Evolutionary conservation across 2,797 vertebrate species (phyloP).

Genomic region (Premnoplex brunnescens): DNA sequence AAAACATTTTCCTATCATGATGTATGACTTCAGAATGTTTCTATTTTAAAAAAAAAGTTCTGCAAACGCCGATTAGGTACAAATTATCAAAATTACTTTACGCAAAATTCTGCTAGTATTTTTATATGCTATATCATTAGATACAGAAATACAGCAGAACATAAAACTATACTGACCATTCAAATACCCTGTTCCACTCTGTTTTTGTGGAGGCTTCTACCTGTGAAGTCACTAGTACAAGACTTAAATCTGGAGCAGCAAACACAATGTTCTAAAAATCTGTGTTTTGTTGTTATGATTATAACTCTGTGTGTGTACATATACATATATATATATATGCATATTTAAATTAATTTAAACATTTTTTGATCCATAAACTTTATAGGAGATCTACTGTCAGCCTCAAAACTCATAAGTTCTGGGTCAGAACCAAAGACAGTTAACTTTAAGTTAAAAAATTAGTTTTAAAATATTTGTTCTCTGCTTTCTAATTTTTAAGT

Average conservation of each 20-base stretch:
- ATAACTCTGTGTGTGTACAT: background rate
- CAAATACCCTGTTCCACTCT: background rate
- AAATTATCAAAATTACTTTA: background rate
- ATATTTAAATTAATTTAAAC: background rate
- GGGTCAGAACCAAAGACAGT: background rate
- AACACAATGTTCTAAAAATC: background rate
- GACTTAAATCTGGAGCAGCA: background rate
- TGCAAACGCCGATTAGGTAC: background rate
- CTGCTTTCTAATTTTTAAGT: background rate
- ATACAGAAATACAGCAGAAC: background rate
- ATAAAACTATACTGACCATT: background rate
- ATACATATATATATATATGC: too few relatives aligned
- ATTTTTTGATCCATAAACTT: background rate
- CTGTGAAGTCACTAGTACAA: background rate
- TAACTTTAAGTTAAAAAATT: background rate
- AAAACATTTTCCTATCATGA: background rate
- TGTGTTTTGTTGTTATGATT: background rate
- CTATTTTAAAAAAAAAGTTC: background rate
- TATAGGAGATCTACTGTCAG: background rate
- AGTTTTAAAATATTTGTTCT: background rate
- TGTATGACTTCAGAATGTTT: background rate
- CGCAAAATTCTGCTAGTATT: background rate
- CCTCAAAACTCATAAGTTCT: background rate
- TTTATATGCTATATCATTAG: background rate
- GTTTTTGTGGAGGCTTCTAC: background rate